Evolutionary conservation across 2,797 vertebrate genomes (phyloP).

Genomic region (Dromococcyx pavoninus): DNA sequence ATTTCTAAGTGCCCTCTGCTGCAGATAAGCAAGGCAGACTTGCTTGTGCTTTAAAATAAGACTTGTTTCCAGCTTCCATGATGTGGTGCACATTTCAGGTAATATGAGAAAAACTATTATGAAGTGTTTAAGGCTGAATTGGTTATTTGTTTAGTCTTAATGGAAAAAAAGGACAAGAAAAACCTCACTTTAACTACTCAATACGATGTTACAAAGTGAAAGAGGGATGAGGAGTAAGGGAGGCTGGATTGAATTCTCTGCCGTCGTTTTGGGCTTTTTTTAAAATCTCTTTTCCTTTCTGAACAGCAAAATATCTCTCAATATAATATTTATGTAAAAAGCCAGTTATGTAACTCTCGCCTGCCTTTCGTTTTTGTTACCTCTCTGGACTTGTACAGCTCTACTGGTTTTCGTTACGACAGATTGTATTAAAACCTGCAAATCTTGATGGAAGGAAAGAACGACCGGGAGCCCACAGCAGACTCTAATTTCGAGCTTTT

Average conservation of each 20-base stretch:
- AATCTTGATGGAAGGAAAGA: constrained; percentile 67
- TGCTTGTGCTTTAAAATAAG: constrained; percentile 49
- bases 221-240: neutral
- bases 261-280: neutral
- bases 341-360: constrained; percentile 57
- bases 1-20: constrained; percentile 69
- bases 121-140: constrained; percentile 50
- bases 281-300: constrained; percentile 18
- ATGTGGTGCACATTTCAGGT: constrained; percentile 67
- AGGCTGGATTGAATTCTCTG: constrained; percentile 43
- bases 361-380: constrained; percentile 69
- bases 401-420: constrained; percentile 57
- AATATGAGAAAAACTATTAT: constrained; percentile 56
- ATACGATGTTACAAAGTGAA: constrained; percentile 56
- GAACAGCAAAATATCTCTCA: constrained; percentile 46
- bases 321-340: constrained; percentile 74
- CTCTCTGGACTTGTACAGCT: constrained; percentile 45
- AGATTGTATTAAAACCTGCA: constrained; percentile 66
- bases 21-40: constrained; percentile 57
- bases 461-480: constrained; percentile 43
- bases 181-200: constrained; percentile 31
- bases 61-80: constrained; percentile 50
- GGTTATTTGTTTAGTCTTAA: constrained; percentile 49
- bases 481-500: constrained; percentile 59
- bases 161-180: constrained; percentile 59